Percentiles rank a stretch among this genome's conserved stretches.
Conservation (phyloP, 2,797 vertebrate species). For the Pangasius sanitwongsei region DNA sequence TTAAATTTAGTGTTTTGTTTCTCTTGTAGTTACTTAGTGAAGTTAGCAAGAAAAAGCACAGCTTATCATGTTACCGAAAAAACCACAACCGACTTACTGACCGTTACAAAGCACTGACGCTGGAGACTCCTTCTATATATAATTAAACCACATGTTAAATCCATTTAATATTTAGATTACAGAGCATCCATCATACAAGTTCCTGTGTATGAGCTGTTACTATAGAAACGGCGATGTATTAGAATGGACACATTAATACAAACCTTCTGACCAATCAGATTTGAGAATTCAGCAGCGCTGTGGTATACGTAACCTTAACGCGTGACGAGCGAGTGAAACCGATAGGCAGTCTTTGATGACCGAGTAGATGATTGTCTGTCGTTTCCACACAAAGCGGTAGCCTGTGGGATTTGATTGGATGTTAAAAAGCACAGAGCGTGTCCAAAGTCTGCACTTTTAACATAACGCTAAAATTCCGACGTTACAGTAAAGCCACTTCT, state of each 20-base stretch:
- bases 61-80: not conserved
- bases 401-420: not conserved
- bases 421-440: not conserved
- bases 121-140: not conserved
- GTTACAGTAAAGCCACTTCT: constrained; percentile 12
- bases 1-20: not conserved
- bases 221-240: not conserved
- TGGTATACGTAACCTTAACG: not conserved
- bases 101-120: not conserved
- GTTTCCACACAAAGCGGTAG: not conserved
- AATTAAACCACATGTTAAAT: no score
- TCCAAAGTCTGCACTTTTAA: not conserved
- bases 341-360: not conserved
- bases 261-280: not conserved
- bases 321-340: not conserved
- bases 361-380: not conserved
- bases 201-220: not conserved
- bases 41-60: not conserved
- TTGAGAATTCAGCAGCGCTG: not conserved
- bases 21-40: not conserved
- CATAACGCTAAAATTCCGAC: not conserved
- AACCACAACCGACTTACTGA: not conserved
- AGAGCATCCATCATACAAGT: not conserved
- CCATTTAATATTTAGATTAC: no score
- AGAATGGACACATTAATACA: not conserved